These are phyloP conservation scores for Fulmarus glacialis DNA, from an alignment of 2,113 vertebrate species.

Conservation along the genomic window DNA sequence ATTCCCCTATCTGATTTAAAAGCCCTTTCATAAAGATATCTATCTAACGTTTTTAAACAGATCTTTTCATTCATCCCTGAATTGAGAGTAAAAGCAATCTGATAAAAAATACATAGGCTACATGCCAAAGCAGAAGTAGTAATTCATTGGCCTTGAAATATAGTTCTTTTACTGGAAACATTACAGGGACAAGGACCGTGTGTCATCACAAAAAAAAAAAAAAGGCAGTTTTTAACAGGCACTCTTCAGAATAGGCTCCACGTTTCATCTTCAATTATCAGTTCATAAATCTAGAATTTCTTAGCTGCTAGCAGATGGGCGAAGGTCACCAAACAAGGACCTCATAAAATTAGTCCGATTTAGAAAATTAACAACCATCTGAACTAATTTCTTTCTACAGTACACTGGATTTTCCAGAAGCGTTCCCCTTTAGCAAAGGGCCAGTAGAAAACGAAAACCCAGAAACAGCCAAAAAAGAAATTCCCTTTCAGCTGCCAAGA, in stretches of 20 bases:
- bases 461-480: background rate
- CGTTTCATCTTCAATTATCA: background rate
- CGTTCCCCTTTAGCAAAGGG: background rate
- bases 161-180: background rate
- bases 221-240: background rate
- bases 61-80: conserved; percentile 35
- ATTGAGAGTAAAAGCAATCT: conserved; percentile 35
- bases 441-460: background rate
- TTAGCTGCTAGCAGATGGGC: background rate
- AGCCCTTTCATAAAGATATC: background rate
- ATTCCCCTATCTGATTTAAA: background rate
- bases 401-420: background rate
- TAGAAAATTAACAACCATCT: background rate
- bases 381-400: background rate
- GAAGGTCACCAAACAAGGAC: background rate
- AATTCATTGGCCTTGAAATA: background rate
- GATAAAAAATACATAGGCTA: conserved; percentile 8
- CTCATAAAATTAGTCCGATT: background rate
- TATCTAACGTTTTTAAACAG: background rate
- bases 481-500: background rate
- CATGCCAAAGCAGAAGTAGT: background rate
- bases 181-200: background rate
- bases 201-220: background rate
- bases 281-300: conserved; percentile 13
- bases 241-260: background rate